Conservation (phyloP, 2,888 invertebrate species). For the Heliothis peltigera region DNA sequence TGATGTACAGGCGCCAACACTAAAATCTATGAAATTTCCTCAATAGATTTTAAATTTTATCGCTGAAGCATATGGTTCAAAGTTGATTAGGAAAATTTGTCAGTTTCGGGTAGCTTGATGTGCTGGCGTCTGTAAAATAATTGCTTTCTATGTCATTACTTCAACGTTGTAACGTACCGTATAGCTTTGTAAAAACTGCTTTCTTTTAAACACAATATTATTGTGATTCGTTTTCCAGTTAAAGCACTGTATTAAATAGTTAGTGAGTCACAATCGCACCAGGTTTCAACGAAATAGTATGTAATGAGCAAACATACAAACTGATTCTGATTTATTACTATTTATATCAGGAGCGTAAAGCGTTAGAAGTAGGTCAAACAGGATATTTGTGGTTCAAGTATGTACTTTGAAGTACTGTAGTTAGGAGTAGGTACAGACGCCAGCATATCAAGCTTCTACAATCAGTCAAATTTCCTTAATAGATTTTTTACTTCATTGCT, state of each 20-base stretch:
- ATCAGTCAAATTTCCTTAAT: no score
- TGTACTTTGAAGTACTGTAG: neutral
- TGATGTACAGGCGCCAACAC: no score
- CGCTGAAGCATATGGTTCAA: no score
- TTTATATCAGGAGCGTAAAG: slow-evolving; percentile 8
- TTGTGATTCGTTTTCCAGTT: slow-evolving; percentile 27
- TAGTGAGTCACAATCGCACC: slow-evolving; percentile 29
- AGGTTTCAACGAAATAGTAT: slow-evolving; percentile 43
- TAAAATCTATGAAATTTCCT: no score
- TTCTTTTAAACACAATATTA: slow-evolving; percentile 19
- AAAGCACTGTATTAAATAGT: slow-evolving; percentile 21
- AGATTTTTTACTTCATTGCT: no score
- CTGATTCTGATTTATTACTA: slow-evolving; percentile 42
- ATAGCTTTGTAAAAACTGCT: neutral
- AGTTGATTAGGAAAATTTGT: no score
- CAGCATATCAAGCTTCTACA: no score
- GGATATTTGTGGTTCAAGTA: slow-evolving; percentile 23
- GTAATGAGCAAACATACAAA: slow-evolving; percentile 25
- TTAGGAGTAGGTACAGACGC: neutral
- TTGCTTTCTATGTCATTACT: no score
- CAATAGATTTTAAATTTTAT: no score
- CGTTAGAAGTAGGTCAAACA: slow-evolving; percentile 3
- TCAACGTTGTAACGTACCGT: no score
- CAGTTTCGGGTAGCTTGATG: no score
- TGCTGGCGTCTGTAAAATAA: no score